Percentiles rank a stretch among this genome's conserved stretches.
Evolutionary conservation across 2,888 invertebrate species (phyloP).

Genomic region (Plebejus anna): DNA sequence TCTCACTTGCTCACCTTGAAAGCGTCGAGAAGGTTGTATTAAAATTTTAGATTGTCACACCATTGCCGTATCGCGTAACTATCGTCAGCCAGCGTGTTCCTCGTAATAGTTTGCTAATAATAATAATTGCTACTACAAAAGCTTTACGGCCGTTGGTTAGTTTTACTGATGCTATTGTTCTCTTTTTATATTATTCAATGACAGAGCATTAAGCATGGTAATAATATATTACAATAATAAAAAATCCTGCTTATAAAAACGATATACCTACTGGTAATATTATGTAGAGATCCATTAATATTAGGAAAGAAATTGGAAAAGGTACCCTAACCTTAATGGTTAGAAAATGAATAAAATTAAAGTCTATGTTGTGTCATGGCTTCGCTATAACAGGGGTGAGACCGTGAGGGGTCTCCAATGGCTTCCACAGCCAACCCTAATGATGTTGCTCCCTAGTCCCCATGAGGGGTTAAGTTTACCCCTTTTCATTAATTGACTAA

Average conservation of each 20-base stretch:
- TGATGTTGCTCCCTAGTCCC: slow-evolving; percentile 32
- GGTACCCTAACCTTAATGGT: background rate
- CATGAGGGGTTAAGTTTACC: background rate
- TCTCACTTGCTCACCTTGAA: slow-evolving; percentile 47
- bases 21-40: slow-evolving; percentile 43
- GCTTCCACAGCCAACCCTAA: slow-evolving; percentile 40
- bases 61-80: slow-evolving; percentile 29
- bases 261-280: background rate
- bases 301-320: background rate
- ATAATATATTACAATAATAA: background rate
- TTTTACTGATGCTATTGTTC: background rate
- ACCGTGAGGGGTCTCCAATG: slow-evolving; percentile 33
- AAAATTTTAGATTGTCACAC: slow-evolving; percentile 41
- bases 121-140: slow-evolving; percentile 28
- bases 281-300: background rate
- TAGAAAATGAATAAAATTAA: slow-evolving; percentile 22
- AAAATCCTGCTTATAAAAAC: background rate
- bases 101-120: slow-evolving; percentile 24
- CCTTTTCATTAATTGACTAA: background rate
- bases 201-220: background rate
- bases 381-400: slow-evolving; percentile 31
- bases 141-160: slow-evolving; percentile 28
- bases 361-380: slow-evolving; percentile 30
- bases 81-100: slow-evolving; percentile 28
- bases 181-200: slow-evolving; percentile 10